Conservation (phyloP, 2,113 vertebrate genomes). For the Isurus oxyrinchus region DNA sequence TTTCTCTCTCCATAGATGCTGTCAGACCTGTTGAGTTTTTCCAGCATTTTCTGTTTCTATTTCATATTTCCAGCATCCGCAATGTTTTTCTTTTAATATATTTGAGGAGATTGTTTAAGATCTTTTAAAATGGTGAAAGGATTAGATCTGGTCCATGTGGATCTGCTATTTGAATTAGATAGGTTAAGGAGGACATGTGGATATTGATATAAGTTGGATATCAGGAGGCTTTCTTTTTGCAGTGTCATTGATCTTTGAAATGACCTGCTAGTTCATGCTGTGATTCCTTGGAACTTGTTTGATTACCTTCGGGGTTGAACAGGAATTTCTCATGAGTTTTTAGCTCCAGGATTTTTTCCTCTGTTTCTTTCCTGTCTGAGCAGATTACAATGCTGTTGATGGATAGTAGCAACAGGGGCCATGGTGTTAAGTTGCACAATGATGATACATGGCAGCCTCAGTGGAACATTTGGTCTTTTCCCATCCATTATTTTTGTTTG, state of each 20-base stretch:
- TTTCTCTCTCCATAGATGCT: too few species aligned
- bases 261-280: background rate
- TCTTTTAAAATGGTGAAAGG: background rate
- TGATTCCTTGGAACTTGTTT: background rate
- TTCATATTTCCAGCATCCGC: too few species aligned
- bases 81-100: too few species aligned
- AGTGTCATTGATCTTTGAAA: background rate
- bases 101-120: background rate
- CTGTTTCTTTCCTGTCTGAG: background rate
- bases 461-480: background rate
- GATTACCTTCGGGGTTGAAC: background rate
- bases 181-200: background rate
- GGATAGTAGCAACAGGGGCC: background rate
- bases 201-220: background rate
- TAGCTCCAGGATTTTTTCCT: background rate
- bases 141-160: background rate
- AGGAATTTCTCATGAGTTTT: background rate
- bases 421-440: background rate
- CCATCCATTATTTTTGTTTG: background rate
- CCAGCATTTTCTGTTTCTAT: too few species aligned
- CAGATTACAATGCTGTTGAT: background rate
- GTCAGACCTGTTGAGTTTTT: too few species aligned
- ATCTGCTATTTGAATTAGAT: background rate
- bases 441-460: background rate
- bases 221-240: background rate